phyloP scores from a whole-genome alignment of 1,140 invertebrate genomes.

The Drosophila malerkotliana region DNA sequence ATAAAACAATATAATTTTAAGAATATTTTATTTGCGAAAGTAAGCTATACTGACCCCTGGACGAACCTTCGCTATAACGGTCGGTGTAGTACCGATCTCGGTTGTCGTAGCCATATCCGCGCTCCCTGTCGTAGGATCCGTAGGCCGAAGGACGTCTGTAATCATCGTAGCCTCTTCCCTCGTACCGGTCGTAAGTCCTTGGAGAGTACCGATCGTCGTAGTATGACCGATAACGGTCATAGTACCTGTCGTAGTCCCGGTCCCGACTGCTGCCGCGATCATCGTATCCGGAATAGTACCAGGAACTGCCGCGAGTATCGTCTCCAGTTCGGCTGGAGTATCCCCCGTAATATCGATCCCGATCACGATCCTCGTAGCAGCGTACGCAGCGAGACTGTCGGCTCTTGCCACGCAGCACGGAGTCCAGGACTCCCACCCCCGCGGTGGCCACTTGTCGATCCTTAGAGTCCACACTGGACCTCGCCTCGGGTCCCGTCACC shows the following conservation, averaged over 20 bases:
- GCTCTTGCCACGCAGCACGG: constrained; percentile 61
- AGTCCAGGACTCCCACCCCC: constrained; percentile 49
- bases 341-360: constrained; percentile 66
- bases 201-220: constrained; percentile 75
- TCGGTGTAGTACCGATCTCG: constrained; percentile 69
- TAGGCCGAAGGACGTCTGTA: constrained; percentile 56
- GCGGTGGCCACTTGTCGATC: constrained; percentile 25
- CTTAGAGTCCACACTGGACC: constrained; percentile 18
- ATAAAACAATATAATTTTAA: not conserved
- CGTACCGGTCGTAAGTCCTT: constrained; percentile 81
- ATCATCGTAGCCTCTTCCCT: constrained; percentile 77
- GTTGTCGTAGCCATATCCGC: constrained; percentile 62
- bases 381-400: constrained; percentile 78
- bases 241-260: constrained; percentile 62
- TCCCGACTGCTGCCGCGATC: constrained; percentile 55
- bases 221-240: constrained; percentile 42
- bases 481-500: constrained; percentile 45
- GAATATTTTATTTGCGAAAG: not conserved
- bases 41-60: constrained; percentile 38
- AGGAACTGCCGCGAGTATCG: constrained; percentile 56
- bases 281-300: constrained; percentile 74
- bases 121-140: constrained; percentile 57
- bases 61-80: constrained; percentile 65
- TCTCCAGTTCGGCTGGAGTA: constrained; percentile 60
- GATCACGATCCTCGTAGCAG: constrained; percentile 77